Evolutionary conservation across 2,797 vertebrate species (phyloP).

Genomic region (Cygnus olor): DNA sequence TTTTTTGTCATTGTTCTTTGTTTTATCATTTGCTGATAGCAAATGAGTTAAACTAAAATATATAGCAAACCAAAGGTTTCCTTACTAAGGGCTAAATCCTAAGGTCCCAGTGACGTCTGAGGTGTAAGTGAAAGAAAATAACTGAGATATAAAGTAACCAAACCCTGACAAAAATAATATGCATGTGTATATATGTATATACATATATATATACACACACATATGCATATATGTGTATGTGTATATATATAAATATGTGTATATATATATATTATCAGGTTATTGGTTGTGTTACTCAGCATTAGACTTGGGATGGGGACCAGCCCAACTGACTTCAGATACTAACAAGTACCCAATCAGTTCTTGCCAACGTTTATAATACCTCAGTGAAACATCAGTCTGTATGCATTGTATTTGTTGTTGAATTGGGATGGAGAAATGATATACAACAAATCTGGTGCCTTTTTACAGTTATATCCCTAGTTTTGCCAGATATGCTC

Average conservation of each 20-base stretch:
- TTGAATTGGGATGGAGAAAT: fast-evolving
- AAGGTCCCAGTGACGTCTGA: not conserved
- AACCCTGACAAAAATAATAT: not conserved
- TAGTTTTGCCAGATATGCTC: not conserved
- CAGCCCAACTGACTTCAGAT: not conserved
- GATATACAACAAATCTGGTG: not conserved
- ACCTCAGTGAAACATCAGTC: not conserved
- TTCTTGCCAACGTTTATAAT: not conserved
- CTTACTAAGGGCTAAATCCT: not conserved
- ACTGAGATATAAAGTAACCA: not conserved
- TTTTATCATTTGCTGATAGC: not conserved
- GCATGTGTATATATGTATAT: too few relatives aligned
- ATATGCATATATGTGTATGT: too few relatives aligned
- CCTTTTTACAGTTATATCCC: not conserved
- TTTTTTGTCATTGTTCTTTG: not conserved
- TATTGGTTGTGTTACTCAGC: not conserved
- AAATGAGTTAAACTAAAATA: not conserved
- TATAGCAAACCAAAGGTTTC: not conserved
- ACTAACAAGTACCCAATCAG: not conserved
- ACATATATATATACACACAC: too few relatives aligned
- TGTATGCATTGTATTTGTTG: not conserved
- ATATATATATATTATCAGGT: not conserved
- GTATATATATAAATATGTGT: too few relatives aligned
- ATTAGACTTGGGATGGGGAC: not conserved
- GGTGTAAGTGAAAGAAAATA: not conserved